These are phyloP conservation scores for Silurus aristotelis DNA, from an alignment of 2,797 vertebrate species.

Conservation along the genomic window DNA sequence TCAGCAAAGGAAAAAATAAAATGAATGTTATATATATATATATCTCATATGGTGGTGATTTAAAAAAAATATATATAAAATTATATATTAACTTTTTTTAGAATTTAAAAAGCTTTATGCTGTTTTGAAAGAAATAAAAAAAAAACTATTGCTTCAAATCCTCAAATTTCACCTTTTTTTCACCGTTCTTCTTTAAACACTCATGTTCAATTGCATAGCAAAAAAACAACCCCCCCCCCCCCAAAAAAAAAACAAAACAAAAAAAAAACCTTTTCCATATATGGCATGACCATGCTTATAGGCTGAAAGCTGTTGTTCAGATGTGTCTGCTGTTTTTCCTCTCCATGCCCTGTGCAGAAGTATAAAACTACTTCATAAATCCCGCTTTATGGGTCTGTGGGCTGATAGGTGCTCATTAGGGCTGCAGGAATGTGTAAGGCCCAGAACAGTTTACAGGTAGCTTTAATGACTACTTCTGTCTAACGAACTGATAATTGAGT, in stretches of 20 bases:
- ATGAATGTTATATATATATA: too few relatives aligned
- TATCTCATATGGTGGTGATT: too few relatives aligned
- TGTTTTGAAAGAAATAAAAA: too few relatives aligned
- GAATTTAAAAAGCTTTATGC: too few relatives aligned
- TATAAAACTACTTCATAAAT: slow-evolving; percentile 33
- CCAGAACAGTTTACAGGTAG: slow-evolving; percentile 40
- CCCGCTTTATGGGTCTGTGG: slow-evolving; percentile 11
- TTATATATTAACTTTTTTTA: too few relatives aligned
- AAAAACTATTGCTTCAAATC: background rate
- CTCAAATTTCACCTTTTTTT: background rate
- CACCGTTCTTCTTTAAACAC: background rate
- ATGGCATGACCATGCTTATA: background rate
- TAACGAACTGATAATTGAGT: slow-evolving; percentile 9
- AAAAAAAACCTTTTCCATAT: background rate
- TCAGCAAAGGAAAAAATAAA: too few relatives aligned
- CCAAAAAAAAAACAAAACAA: too few relatives aligned
- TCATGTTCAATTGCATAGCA: background rate
- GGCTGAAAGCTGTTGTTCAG: slow-evolving; percentile 24
- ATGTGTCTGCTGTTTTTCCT: slow-evolving; percentile 26
- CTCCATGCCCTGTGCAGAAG: background rate
- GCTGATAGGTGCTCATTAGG: slow-evolving; percentile 29
- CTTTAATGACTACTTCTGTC: slow-evolving; percentile 26
- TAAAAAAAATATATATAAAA: too few relatives aligned
- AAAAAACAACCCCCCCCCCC: too few relatives aligned
- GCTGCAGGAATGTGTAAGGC: slow-evolving; percentile 32